Evolutionary conservation across 2,888 invertebrate species (phyloP).

Genomic region (Nomada flava): DNA sequence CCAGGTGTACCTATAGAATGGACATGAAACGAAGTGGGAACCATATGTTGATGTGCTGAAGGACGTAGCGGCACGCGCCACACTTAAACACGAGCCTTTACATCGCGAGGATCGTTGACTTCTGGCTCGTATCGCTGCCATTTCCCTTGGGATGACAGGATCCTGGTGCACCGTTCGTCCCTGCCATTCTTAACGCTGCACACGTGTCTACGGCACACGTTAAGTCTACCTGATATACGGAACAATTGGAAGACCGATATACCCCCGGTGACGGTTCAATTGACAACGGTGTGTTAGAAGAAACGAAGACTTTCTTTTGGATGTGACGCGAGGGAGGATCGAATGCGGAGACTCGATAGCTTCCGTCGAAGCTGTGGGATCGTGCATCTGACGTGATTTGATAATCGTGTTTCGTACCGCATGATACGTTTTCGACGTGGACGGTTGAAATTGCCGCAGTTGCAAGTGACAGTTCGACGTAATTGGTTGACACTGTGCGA

Average conservation of each 20-base stretch:
- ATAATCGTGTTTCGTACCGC: not conserved
- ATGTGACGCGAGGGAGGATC: not conserved
- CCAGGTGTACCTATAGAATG: constrained; percentile 77
- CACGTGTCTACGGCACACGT: no score
- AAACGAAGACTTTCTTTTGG: not conserved
- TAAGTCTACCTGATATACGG: no score
- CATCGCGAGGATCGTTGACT: constrained; percentile 71
- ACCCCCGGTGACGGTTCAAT: not conserved
- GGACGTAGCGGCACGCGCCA: constrained; percentile 82
- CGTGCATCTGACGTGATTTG: not conserved
- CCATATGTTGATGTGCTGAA: constrained; percentile 82
- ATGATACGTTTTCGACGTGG: not conserved
- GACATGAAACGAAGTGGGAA: constrained; percentile 80
- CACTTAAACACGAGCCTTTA: constrained; percentile 81
- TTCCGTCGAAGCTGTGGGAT: no score
- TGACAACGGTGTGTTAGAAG: not conserved
- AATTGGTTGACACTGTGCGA: no score
- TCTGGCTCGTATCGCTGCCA: constrained; percentile 8
- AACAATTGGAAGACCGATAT: not conserved
- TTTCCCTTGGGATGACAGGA: not conserved
- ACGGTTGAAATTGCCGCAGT: not conserved
- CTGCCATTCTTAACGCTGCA: not conserved
- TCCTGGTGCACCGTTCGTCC: constrained; percentile 9
- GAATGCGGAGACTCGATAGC: no score
- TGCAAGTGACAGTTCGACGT: not conserved